Conservation (phyloP, 2,113 vertebrate species). For the Chlamydotis undulata region DNA sequence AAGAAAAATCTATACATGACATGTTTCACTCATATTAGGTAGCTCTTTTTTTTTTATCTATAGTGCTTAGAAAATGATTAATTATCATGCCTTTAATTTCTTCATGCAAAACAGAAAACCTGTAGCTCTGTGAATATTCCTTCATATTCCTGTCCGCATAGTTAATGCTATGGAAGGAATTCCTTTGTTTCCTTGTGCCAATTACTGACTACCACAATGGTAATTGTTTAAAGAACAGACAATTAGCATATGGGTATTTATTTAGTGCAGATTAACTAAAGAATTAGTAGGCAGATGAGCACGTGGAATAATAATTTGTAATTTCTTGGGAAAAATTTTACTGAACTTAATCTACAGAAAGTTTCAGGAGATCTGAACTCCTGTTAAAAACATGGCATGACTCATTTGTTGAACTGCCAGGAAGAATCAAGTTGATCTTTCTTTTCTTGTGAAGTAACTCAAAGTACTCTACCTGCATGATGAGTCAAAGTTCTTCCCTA, state of each 20-base stretch:
- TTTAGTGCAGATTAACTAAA: conserved; percentile 38
- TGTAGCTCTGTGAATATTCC: conserved; percentile 9
- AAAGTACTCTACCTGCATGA: conserved; percentile 14
- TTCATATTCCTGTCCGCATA: conserved; percentile 56
- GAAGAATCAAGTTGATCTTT: conserved; percentile 22
- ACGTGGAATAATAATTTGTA: not conserved
- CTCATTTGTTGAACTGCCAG: conserved; percentile 60
- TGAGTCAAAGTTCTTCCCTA: conserved; percentile 1
- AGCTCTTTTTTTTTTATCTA: not conserved
- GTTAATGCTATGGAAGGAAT: conserved; percentile 55
- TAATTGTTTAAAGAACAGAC: conserved; percentile 53
- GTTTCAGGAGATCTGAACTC: not conserved
- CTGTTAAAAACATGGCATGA: conserved; percentile 40
- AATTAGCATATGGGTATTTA: conserved; percentile 46
- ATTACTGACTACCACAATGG: conserved; percentile 40
- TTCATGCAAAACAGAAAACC: conserved; percentile 39
- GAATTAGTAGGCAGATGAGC: not conserved
- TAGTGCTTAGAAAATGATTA: conserved; percentile 4
- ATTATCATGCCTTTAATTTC: conserved; percentile 32
- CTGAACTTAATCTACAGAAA: conserved; percentile 26
- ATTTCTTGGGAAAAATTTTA: conserved; percentile 28
- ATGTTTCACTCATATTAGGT: not conserved
- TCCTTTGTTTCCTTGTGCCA: conserved; percentile 11
- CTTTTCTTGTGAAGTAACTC: not conserved
- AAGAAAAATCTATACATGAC: not conserved